Base-by-base conservation (phyloP, 2,888 invertebrate genomes). In the Drosophila barbarae region DNA sequence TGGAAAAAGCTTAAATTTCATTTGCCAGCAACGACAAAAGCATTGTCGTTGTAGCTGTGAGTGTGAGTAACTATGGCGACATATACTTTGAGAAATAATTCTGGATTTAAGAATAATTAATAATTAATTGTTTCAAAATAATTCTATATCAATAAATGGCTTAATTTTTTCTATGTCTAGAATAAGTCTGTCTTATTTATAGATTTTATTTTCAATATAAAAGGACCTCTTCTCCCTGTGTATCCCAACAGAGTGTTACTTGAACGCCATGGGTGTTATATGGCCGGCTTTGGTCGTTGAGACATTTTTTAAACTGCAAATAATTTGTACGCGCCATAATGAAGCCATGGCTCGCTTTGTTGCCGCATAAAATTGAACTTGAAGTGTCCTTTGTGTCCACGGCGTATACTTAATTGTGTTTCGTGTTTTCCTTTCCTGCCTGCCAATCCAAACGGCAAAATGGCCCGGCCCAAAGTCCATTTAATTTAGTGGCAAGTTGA, bases 1-100 rank as follows among this genome's bases (percentile, higher is more conserved):
- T n/a, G n/a, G n/a, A n/a, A n/a, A n/a, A n/a, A n/a, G n/a, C n/a
- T 86, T 83, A 82, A 85, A 85, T 85, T 85, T 86, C 84, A 84
- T 85, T 85, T 85, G 86, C 73, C 81, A 85, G 74, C 86, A 69
- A 74, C 74, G 74, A 72, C 79, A 83, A 77, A 69, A 54, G 69
- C 76, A 59, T 76, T 69, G 76, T 74, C 67, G 51, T 35, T 67
- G 58, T 67, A 66, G 69, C 65, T 74, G 57, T 36, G 36, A 51
- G 55, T 47, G 30, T 65, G 72, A 72, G 77, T 80, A 77, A 75
- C 81, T 75, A 73, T 69, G 68, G 69, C 61, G 65, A 81, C 72
- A 18, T 13, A 9, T 21, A 47, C 46, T 47, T 18, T 21, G 9
- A 32, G 13, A 47, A 47, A 47, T 47, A 32, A 47, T 47, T 32